Conservation (phyloP, 1,140 invertebrate genomes). For the Amyelois transitella region DNA sequence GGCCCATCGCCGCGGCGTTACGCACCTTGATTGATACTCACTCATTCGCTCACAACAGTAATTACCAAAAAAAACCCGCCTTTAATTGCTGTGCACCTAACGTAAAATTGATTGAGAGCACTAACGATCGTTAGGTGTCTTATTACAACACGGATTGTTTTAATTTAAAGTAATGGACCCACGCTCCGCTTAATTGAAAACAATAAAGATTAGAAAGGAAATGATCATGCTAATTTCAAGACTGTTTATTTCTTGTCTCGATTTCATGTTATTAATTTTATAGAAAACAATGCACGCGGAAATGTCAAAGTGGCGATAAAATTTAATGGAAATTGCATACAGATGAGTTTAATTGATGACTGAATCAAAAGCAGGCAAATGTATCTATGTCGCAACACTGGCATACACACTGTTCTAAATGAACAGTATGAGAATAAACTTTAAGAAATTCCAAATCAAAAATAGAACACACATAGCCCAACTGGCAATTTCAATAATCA, state of each 20-base stretch:
- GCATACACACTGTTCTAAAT: neutral
- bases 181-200: conserved; percentile 2
- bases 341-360: neutral
- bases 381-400: conserved; percentile 1
- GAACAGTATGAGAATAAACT: conserved; percentile 8
- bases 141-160: conserved; percentile 30
- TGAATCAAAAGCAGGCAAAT: no score
- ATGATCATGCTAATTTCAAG: conserved; percentile 3
- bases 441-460: conserved; percentile 39
- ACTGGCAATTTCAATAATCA: conserved; percentile 66
- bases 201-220: conserved; percentile 5
- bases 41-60: conserved; percentile 23
- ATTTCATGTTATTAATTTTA: neutral
- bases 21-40: conserved; percentile 35
- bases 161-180: conserved; percentile 8
- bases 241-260: neutral
- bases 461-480: conserved; percentile 50
- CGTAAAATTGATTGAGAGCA: conserved; percentile 35
- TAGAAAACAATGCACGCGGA: neutral
- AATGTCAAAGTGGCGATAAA: neutral
- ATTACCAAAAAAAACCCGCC: conserved; percentile 48
- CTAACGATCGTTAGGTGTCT: conserved; percentile 52
- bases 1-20: neutral
- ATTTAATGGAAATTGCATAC: neutral
- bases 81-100: conserved; percentile 46